phyloP scores from a whole-genome alignment of 2,113 vertebrate genomes.

The Ceuthmochares aereus region DNA sequence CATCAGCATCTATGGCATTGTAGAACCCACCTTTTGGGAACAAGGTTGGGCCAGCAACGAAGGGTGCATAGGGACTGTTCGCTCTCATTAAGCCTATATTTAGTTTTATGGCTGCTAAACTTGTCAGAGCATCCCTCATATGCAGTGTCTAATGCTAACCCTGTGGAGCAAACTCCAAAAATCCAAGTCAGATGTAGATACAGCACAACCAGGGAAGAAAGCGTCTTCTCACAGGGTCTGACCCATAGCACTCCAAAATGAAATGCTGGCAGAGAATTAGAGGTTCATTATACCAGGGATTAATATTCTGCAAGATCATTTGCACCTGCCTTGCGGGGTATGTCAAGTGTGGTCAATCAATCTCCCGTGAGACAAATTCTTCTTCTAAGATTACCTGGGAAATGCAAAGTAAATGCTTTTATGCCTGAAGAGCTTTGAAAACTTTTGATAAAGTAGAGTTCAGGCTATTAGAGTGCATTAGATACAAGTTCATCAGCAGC shows the following conservation, averaged over 20 bases:
- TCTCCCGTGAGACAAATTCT: not conserved
- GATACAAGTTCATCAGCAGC: not conserved
- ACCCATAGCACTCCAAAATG: not conserved
- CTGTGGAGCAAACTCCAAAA: not conserved
- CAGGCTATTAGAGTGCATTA: not conserved
- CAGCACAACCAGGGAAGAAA: not conserved
- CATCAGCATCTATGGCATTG: not conserved
- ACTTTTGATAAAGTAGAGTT: constrained; percentile 29
- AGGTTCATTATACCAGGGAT: constrained; percentile 17
- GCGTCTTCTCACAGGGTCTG: not conserved
- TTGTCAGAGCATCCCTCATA: not conserved
- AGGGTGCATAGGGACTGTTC: not conserved
- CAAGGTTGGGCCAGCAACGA: not conserved
- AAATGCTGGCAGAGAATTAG: not conserved
- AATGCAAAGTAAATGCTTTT: constrained; percentile 10
- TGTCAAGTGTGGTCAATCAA: constrained; percentile 11
- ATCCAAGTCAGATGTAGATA: not conserved
- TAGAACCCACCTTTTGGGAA: not conserved
- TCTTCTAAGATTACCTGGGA: constrained; percentile 43
- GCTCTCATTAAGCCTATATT: not conserved
- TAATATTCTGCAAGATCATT: constrained; percentile 48
- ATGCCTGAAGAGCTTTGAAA: constrained; percentile 29
- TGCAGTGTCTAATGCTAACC: not conserved
- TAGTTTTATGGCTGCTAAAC: not conserved
- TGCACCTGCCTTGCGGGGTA: not conserved